phyloP scores from a whole-genome alignment of 2,888 invertebrate species.

The Clostera curtula region DNA sequence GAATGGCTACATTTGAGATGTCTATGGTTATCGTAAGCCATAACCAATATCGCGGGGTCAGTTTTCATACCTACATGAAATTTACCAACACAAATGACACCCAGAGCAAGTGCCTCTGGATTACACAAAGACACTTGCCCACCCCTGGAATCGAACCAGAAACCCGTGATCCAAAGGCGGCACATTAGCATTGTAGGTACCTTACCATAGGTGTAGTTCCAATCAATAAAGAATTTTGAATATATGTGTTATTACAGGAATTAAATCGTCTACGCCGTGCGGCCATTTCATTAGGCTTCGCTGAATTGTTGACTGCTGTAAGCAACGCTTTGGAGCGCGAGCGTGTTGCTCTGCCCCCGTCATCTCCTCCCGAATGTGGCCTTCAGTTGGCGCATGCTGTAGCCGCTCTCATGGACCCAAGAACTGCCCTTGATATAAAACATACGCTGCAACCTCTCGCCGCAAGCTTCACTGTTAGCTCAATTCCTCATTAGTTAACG shows the following conservation, averaged over 20 bases:
- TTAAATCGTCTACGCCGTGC: constrained; percentile 92
- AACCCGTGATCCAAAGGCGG: too few relatives aligned
- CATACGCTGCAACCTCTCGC: constrained; percentile 53
- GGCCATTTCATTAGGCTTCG: constrained; percentile 93
- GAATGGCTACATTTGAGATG: too few relatives aligned
- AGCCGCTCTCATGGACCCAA: constrained; percentile 83
- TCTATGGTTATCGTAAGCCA: too few relatives aligned
- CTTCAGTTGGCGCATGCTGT: constrained; percentile 93
- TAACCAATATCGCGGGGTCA: too few relatives aligned
- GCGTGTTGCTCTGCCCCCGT: constrained; percentile 84
- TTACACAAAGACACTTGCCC: too few relatives aligned
- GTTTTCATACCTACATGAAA: too few relatives aligned
- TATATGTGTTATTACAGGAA: constrained; percentile 76
- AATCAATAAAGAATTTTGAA: not conserved
- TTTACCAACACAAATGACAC: too few relatives aligned
- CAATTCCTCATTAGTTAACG: constrained; percentile 30
- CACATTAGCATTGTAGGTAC: too few relatives aligned
- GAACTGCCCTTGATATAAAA: constrained; percentile 67
- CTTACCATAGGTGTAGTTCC: too few relatives aligned
- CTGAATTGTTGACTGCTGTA: constrained; percentile 89
- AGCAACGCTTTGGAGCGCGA: constrained; percentile 93
- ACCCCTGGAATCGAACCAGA: too few relatives aligned
- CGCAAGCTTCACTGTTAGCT: constrained; percentile 38
- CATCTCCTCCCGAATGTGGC: constrained; percentile 89
- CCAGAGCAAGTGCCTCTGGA: too few relatives aligned